phyloP scores from a whole-genome alignment of 1,140 invertebrate genomes.

The Ruditapes philippinarum region DNA sequence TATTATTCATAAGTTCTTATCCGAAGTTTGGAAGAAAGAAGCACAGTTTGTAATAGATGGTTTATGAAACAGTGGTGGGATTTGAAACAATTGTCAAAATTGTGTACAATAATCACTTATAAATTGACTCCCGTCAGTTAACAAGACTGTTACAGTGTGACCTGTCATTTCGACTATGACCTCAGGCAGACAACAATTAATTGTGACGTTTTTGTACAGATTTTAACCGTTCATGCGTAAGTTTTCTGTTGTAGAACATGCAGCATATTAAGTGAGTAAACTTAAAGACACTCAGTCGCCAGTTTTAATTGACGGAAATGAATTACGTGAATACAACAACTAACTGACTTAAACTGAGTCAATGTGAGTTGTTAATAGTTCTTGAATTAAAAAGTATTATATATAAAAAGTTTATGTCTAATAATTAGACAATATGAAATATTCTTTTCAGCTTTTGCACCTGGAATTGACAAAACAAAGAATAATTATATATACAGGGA shows the following conservation, averaged over 20 bases:
- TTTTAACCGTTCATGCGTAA: not conserved
- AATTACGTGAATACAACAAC: too few species aligned
- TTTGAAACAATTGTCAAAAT: constrained; percentile 43
- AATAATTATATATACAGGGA: not conserved
- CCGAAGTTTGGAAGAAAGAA: too few species aligned
- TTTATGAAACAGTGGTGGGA: too few species aligned
- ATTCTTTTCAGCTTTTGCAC: too few species aligned
- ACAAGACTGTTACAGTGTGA: constrained; percentile 15
- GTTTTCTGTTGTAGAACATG: not conserved
- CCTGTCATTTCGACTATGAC: constrained; percentile 16
- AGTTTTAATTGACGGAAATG: not conserved
- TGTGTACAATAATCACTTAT: constrained; percentile 35
- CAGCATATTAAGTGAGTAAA: not conserved
- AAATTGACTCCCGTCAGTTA: constrained; percentile 16
- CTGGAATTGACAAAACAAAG: not conserved
- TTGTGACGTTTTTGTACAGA: not conserved
- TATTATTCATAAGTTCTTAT: too few species aligned
- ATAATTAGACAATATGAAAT: too few species aligned
- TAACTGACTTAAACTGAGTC: too few species aligned
- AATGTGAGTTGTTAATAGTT: too few species aligned
- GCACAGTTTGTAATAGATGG: too few species aligned
- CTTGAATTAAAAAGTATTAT: too few species aligned
- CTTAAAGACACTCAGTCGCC: not conserved
- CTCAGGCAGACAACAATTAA: not conserved
- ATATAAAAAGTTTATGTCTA: too few species aligned